phyloP scores from a whole-genome alignment of 2,113 vertebrate genomes.

The Carlito syrichta region DNA sequence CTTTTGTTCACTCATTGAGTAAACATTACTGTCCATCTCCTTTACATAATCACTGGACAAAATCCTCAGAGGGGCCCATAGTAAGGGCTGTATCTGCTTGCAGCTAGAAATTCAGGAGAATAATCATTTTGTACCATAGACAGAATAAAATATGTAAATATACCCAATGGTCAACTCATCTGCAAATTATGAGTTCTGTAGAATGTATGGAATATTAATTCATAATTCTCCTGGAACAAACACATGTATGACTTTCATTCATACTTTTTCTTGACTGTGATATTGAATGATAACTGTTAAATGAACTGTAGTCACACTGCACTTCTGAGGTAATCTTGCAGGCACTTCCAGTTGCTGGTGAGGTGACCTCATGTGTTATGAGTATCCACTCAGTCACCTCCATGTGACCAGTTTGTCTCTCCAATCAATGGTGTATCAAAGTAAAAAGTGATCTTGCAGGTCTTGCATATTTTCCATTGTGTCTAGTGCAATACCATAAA shows the following conservation, averaged over 20 bases:
- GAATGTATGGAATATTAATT: too few species aligned
- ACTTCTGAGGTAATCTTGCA: not conserved
- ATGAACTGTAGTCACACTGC: not conserved
- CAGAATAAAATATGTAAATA: rapidly evolving
- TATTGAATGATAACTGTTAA: not conserved
- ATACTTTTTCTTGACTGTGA: not conserved
- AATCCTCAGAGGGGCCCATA: rapidly evolving
- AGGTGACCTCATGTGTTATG: not conserved
- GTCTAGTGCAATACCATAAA: not conserved
- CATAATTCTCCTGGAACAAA: not conserved
- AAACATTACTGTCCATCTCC: rapidly evolving
- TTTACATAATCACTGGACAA: not conserved
- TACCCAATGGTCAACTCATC: rapidly evolving
- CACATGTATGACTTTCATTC: rapidly evolving
- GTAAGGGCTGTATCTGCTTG: rapidly evolving
- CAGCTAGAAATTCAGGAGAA: rapidly evolving
- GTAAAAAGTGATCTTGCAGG: not conserved
- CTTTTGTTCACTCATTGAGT: rapidly evolving
- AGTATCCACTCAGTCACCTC: not conserved
- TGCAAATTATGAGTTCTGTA: too few species aligned
- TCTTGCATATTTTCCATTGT: not conserved
- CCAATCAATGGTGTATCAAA: not conserved
- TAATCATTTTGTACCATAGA: not conserved
- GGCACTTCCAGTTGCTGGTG: not conserved
- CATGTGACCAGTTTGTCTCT: not conserved